phyloP scores from a whole-genome alignment of 2,113 vertebrate genomes.

The Neogale vison region DNA sequence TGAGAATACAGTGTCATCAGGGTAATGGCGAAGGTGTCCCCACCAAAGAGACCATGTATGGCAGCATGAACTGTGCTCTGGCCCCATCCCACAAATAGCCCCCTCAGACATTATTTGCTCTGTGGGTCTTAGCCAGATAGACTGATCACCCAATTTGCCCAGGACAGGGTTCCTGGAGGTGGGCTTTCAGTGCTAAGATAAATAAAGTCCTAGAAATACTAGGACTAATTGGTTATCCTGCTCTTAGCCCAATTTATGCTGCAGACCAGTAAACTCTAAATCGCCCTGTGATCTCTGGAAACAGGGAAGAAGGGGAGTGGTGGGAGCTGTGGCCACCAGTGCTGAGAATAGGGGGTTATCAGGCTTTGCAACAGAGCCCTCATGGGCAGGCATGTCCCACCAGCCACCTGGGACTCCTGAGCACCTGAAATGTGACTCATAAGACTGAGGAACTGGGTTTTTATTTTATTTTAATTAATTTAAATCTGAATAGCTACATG shows the following conservation, averaged over 20 bases:
- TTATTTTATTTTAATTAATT: neutral
- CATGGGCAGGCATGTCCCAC: neutral
- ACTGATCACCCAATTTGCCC: neutral
- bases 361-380: neutral
- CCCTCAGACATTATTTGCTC: neutral
- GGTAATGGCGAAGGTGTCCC: neutral
- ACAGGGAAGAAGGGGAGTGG: neutral
- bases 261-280: neutral
- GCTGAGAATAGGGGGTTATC: neutral
- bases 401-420: neutral
- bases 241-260: neutral
- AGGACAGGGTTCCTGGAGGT: neutral
- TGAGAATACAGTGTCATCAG: neutral
- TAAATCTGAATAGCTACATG: neutral
- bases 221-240: neutral
- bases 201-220: neutral
- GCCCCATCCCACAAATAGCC: neutral
- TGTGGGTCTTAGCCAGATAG: neutral
- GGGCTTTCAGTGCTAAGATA: neutral
- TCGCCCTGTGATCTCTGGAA: neutral
- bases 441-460: neutral
- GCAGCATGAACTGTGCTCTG: neutral
- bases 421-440: neutral
- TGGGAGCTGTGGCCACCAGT: neutral
- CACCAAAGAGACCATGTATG: neutral